Evolutionary conservation across 92 coral and sea anemone genomes (phyloP), one percentile per base, ranked within the genome.

Genomic region (Zoanthus gigantus): DNA sequence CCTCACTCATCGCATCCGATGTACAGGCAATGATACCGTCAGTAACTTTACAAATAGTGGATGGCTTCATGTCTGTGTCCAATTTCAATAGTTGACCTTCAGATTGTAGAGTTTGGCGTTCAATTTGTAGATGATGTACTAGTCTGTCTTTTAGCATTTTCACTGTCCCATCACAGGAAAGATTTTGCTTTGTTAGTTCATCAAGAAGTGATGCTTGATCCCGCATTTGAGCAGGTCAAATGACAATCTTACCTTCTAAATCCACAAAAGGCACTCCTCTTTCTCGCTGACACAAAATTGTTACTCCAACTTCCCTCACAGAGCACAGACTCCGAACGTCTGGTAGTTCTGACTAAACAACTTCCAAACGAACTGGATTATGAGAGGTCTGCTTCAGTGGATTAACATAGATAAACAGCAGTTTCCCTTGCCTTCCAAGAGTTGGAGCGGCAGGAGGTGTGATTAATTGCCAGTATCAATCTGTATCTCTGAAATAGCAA

Each of bases 281-380:
- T 54, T 34, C 75, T 0, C 46, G 89, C 63, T 85, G 60, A 45
- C 89, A 85, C 89, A 85, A 75, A 4, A 85, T 16, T 58, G 76
- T 82, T 57, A 81, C 89, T 85, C 82, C 82, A 56, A 85, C 65
- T 1, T 46, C 74, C 15, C 58, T 85, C 11, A 85, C 12, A 11
- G 74, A 85, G 71, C 82, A 85, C 17, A 85, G 10, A 75, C 63
- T 75, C 29, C 76, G 75, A 74, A 85, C 89, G 7, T 85, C 83
- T 2, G 81, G 87, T 23, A 79, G 13, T 48, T 5, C 90, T 23
- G 80, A 71, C 56, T 82, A 81, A 7, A 88, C 14, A 14, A 88
- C 91, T 17, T 72, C 31, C 76, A 88, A 37, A 31, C 83, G 72
- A 72, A 82, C 87, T 45, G 91, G 91, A 60, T 88, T 88, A 74